A percentile compares a stretch with the other conserved stretches of the same genome.
Evolutionary conservation across 2,113 vertebrate genomes (phyloP).

Genomic region (Sardina pilchardus): DNA sequence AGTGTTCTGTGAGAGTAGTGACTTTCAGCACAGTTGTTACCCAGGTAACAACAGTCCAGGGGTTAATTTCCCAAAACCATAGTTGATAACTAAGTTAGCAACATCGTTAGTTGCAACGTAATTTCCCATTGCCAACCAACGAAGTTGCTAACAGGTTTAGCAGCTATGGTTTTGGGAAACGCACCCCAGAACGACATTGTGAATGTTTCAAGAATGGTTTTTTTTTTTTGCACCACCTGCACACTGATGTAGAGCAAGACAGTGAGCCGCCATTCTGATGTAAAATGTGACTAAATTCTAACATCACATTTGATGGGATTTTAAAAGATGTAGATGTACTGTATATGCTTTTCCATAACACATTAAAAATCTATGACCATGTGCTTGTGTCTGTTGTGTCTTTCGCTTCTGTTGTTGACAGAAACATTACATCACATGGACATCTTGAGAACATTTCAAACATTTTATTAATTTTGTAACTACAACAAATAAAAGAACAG

Average conservation of each 20-base stretch:
- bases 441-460: background rate
- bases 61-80: too few species aligned
- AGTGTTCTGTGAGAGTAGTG: background rate
- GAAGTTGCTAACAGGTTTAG: too few species aligned
- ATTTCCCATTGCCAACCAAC: too few species aligned
- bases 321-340: background rate
- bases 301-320: background rate
- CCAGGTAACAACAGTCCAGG: background rate
- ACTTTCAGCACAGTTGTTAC: background rate
- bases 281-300: background rate
- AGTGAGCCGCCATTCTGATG: background rate
- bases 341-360: constrained; percentile 7
- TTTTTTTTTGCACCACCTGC: background rate
- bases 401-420: background rate
- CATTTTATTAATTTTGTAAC: background rate
- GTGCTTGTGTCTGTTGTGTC: background rate
- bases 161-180: too few species aligned
- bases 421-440: background rate
- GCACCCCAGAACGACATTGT: background rate
- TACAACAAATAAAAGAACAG: background rate
- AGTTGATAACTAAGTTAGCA: too few species aligned
- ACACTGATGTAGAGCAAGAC: background rate
- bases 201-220: background rate
- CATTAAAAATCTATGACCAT: constrained; percentile 10
- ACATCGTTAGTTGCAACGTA: too few species aligned